Percentiles rank a stretch among this genome's conserved stretches.
These are phyloP conservation scores for Lasioglossum pauxillum DNA, from an alignment of 2,888 invertebrate genomes.

Conservation along the genomic window DNA sequence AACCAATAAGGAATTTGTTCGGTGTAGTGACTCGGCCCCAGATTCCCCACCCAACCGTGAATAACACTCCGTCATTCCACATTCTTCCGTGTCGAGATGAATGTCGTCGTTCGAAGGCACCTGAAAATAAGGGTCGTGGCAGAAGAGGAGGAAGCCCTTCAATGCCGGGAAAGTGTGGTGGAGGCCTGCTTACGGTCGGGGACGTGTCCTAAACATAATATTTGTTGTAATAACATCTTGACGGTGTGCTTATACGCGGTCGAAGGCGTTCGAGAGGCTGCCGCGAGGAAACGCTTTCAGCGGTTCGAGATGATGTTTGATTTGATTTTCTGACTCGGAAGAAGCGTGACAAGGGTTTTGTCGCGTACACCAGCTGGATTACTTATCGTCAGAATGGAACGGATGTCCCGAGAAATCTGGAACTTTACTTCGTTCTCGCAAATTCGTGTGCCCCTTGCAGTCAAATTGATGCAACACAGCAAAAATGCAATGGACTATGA, in stretches of 20 bases:
- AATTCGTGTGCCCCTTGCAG: no score
- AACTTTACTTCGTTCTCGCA: background rate
- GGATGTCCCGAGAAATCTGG: slow-evolving; percentile 35
- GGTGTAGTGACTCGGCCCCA: background rate
- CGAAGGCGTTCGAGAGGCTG: slow-evolving; percentile 51
- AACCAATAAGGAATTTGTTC: background rate
- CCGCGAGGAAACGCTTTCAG: slow-evolving; percentile 60
- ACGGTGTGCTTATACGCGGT: slow-evolving; percentile 50
- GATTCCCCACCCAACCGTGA: background rate
- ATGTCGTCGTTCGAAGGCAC: background rate
- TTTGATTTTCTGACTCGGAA: slow-evolving; percentile 69
- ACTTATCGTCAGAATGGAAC: slow-evolving; percentile 18
- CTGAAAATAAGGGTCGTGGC: slow-evolving; percentile 18
- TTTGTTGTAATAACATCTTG: slow-evolving; percentile 72
- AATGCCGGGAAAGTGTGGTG: slow-evolving; percentile 8
- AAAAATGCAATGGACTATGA: no score
- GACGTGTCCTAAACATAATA: slow-evolving; percentile 64
- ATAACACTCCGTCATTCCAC: background rate
- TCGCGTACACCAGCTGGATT: slow-evolving; percentile 47
- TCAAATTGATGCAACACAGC: no score
- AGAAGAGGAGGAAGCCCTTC: slow-evolving; percentile 9
- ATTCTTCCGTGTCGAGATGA: slow-evolving; percentile 17
- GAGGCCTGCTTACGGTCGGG: slow-evolving; percentile 37
- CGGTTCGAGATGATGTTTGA: slow-evolving; percentile 62
- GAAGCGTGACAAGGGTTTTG: slow-evolving; percentile 64